phyloP scores from a whole-genome alignment of 2,113 vertebrate species.

The Scomber scombrus region DNA sequence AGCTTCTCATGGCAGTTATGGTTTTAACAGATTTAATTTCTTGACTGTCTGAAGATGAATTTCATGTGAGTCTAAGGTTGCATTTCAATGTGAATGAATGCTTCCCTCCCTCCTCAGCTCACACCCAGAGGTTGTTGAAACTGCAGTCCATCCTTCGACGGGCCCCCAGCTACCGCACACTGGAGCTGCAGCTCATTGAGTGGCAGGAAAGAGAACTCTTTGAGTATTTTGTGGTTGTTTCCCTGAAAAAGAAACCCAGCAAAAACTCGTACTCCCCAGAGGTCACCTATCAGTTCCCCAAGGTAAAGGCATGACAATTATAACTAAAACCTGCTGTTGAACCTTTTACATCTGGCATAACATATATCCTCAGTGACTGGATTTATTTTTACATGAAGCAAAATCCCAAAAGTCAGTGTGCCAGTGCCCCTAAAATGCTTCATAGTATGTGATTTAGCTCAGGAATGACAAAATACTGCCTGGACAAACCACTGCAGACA shows the following conservation, averaged over 20 bases:
- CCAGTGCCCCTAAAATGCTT: neutral
- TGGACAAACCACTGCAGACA: neutral
- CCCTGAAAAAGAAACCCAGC: conserved; percentile 96
- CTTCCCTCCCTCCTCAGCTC: conserved; percentile 83
- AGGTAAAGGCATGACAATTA: conserved; percentile 83
- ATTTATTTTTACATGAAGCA: neutral
- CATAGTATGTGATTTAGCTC: neutral
- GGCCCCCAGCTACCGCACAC: conserved; percentile 95
- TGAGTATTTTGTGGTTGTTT: conserved; percentile 98
- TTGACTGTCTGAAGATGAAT: neutral
- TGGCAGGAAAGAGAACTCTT: conserved; percentile 99
- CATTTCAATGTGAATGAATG: too few species aligned
- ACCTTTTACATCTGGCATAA: conserved; percentile 4
- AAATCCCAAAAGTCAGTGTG: neutral
- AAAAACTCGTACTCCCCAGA: conserved; percentile 95
- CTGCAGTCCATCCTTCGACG: conserved; percentile 96
- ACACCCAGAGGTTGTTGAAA: conserved; percentile 95
- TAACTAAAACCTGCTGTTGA: conserved; percentile 6
- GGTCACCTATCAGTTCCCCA: conserved; percentile 98
- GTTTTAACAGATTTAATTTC: conserved; percentile 10
- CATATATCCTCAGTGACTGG: neutral
- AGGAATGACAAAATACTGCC: conserved; percentile 12
- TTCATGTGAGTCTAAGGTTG: neutral
- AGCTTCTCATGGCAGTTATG: conserved; percentile 5
- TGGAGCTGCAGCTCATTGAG: conserved; percentile 97